Percentiles rank a stretch among this genome's conserved stretches.
These are phyloP conservation scores for Caenorhabditis wallacei DNA, from an alignment of 2,888 invertebrate species.

Conservation along the genomic window DNA sequence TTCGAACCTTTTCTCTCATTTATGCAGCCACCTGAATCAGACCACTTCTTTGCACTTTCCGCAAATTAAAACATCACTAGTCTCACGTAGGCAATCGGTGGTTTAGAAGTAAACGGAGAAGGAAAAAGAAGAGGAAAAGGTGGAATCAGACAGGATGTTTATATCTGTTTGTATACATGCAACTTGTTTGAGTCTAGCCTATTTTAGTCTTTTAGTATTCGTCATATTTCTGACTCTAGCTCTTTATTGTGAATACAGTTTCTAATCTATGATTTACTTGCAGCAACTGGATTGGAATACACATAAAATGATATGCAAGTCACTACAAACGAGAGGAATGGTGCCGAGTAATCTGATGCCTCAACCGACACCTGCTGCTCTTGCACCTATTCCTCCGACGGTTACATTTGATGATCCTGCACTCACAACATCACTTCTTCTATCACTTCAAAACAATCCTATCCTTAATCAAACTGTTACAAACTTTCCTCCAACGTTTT, in stretches of 20 bases:
- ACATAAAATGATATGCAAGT: slow-evolving; percentile 76
- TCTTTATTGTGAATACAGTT: neutral
- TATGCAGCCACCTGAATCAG: slow-evolving; percentile 5
- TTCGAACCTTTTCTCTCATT: neutral
- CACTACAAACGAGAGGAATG: slow-evolving; percentile 53
- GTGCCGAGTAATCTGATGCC: slow-evolving; percentile 50
- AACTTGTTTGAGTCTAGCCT: neutral
- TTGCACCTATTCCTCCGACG: slow-evolving; percentile 19
- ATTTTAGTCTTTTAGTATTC: neutral
- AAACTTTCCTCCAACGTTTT: slow-evolving; percentile 38
- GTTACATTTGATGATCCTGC: slow-evolving; percentile 35
- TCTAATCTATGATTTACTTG: neutral
- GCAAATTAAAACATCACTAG: slow-evolving; percentile 38
- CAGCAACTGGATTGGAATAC: slow-evolving; percentile 76
- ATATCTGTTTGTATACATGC: neutral
- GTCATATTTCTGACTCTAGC: too few species aligned
- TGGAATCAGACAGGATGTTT: neutral
- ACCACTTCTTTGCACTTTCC: slow-evolving; percentile 45
- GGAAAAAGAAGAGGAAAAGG: neutral
- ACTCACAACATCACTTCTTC: slow-evolving; percentile 46
- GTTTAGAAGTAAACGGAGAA: slow-evolving; percentile 7
- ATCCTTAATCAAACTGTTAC: slow-evolving; percentile 25
- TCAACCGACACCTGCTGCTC: slow-evolving; percentile 12
- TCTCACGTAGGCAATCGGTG: slow-evolving; percentile 45
- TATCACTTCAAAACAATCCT: slow-evolving; percentile 29